Evolutionary conservation across 2,113 vertebrate genomes (phyloP), one percentile per base, ranked within the genome.

Genomic region (Platichthys flesus): DNA sequence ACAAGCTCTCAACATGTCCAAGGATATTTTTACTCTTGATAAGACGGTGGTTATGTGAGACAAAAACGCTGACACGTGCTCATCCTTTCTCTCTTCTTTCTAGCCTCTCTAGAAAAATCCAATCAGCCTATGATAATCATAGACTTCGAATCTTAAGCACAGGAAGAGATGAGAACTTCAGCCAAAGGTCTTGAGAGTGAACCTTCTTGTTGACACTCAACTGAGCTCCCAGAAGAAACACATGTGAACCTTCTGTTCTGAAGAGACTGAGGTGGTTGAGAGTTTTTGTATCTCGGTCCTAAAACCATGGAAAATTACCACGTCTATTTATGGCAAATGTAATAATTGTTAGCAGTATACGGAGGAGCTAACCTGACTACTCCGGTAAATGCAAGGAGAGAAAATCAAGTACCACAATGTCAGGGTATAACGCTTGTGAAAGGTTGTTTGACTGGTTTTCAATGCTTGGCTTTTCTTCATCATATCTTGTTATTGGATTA

Each of bases 91-190:
- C 20, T 79, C 69, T 72, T 85, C 52, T 84, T 83, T 85, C 60
- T 78, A 79, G 79, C 62, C 55, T 88, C 72, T 82, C 74, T 83
- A 85, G 79, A 77, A 21, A 51, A 85, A 90, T 84, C 75, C 69
- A 92, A 91, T 93, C 92, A 90, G 92, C 90, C 91, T 90, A 85
- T 92, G 92, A 92, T 92, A 92, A 93, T 93, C 92, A 88, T 86
- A 79, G 82, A 92, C 88, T 79, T 79, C 63, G 71, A 84, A 85
- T 75, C 67, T 55, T 83, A 83, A 90, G 88, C 90, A 90, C 90
- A 91, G 85, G 85, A 87, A 75, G 76, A 81, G 73, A 74, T 49
- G 13, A 69, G 65, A 71, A 81, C 71, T 79, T 74, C 56, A 81
- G 84, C 85, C 84, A 89, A 90, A 89, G 73, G 79, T 88, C 62